Percentiles rank a stretch among this genome's conserved stretches.
These are phyloP conservation scores for Gnathonemus longibarbis DNA, from an alignment of 2,113 vertebrate genomes.

Conservation along the genomic window DNA sequence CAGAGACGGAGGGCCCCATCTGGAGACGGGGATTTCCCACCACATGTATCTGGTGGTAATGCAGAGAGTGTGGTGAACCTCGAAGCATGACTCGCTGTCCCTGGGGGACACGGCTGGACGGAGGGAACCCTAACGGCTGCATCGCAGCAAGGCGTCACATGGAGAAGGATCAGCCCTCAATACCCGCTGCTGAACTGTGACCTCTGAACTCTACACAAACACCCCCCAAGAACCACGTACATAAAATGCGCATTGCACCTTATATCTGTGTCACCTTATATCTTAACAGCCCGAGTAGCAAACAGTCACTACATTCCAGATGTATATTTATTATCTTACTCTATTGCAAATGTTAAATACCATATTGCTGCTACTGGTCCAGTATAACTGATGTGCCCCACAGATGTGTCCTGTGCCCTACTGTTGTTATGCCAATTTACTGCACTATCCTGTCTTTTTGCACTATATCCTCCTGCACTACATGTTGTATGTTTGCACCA, in stretches of 20 bases:
- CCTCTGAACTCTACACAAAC: background rate
- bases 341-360: background rate
- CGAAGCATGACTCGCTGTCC: slow-evolving; percentile 42
- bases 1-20: background rate
- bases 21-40: background rate
- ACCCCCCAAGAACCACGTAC: background rate
- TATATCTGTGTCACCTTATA: background rate
- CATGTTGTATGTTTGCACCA: background rate
- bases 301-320: background rate
- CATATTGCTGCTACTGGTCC: background rate
- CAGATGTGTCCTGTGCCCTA: background rate
- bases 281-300: background rate
- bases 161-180: background rate
- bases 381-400: background rate
- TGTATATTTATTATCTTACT: background rate
- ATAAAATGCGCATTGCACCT: background rate
- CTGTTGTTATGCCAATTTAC: background rate
- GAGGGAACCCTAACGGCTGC: slow-evolving; percentile 34
- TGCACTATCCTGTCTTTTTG: background rate
- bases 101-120: slow-evolving; percentile 27
- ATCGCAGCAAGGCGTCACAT: slow-evolving; percentile 34
- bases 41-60: slow-evolving; percentile 27
- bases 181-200: slow-evolving; percentile 4
- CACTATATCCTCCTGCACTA: background rate
- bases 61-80: slow-evolving; percentile 41